Evolutionary conservation across 1,140 invertebrate species (phyloP), one percentile per base, ranked within the genome.

Genomic region (Lethrus apterus): DNA sequence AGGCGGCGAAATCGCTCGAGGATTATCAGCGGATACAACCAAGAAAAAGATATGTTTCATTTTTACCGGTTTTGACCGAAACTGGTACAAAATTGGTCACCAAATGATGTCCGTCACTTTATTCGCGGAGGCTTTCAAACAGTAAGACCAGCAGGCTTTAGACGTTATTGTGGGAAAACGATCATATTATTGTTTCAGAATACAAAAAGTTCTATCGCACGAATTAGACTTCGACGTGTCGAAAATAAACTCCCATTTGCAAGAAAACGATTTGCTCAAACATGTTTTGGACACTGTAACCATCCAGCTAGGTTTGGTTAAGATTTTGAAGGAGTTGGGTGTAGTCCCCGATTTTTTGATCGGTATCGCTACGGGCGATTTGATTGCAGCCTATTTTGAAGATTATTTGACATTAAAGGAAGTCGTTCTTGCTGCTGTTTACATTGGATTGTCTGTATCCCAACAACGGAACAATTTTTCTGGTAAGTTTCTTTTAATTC

Each of bases 381-480:
- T 89, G 14, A 84, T 80, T 2, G 89, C 86, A 65, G 87, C 84
- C 2, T 93, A 93, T 62, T 86, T 82, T 44, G 86, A 92, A 63
- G 85, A 83, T 2, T 81, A 77, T 48, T 75, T 92, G 21, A 89
- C 84, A 1, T 76, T 80, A 2, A 66, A 85, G 83, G 54, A 72
- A 93, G 9, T 19, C 30, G 30, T 18, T 20, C 9, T 14, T 29
- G 14, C 18, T 42, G 1, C 2, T 19, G 7, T 21, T 38, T 9
- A 11, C n/a, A n/a, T n/a, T n/a, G n/a, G 23, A 10, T 5, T 38
- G 20, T 10, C 23, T 0, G n/a, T n/a, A n/a, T n/a, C n/a, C n/a
- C n/a, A n/a, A n/a, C n/a, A n/a, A n/a, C n/a, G n/a, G n/a, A n/a
- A n/a, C n/a, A n/a, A n/a, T n/a, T n/a, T n/a, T n/a, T n/a, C n/a